Percentiles rank a stretch among this genome's conserved stretches.
phyloP scores from a whole-genome alignment of 2,797 vertebrate species.

The Acanthurus lineatus region DNA sequence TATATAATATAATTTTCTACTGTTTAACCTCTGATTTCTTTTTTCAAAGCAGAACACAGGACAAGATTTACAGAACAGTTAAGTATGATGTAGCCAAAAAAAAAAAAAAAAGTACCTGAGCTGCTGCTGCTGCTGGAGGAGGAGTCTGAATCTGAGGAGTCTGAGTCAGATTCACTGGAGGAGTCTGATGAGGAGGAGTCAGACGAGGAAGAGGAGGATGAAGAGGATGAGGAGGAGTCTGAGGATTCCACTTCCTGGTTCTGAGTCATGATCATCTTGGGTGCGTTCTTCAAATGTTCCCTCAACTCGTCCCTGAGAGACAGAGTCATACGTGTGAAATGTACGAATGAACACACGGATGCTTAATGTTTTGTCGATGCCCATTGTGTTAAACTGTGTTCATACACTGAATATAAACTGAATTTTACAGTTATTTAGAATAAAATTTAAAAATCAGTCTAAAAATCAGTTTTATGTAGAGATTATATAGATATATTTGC shows the following conservation, averaged over 20 bases:
- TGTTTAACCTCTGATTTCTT: no score
- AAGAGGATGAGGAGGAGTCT: slow-evolving; percentile 86
- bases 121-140: slow-evolving; percentile 73
- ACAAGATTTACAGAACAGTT: neutral
- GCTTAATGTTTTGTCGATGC: neutral
- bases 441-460: no score
- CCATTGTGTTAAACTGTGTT: neutral
- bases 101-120: slow-evolving; percentile 62
- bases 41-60: neutral
- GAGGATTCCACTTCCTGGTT: slow-evolving; percentile 95
- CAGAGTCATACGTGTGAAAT: neutral
- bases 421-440: no score
- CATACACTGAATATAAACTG: no score
- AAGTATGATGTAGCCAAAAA: no score
- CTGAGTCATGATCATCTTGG: slow-evolving; percentile 98
- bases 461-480: no score
- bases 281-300: slow-evolving; percentile 97
- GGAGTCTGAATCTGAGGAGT: slow-evolving; percentile 72
- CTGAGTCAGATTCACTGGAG: slow-evolving; percentile 77
- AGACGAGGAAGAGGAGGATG: slow-evolving; percentile 86
- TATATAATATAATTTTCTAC: no score
- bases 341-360: neutral
- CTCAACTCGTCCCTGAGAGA: slow-evolving; percentile 92
- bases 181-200: slow-evolving; percentile 88
- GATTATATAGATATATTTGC: no score